phyloP scores from a whole-genome alignment of 2,888 invertebrate species.

The Prionchulus punctatus region DNA sequence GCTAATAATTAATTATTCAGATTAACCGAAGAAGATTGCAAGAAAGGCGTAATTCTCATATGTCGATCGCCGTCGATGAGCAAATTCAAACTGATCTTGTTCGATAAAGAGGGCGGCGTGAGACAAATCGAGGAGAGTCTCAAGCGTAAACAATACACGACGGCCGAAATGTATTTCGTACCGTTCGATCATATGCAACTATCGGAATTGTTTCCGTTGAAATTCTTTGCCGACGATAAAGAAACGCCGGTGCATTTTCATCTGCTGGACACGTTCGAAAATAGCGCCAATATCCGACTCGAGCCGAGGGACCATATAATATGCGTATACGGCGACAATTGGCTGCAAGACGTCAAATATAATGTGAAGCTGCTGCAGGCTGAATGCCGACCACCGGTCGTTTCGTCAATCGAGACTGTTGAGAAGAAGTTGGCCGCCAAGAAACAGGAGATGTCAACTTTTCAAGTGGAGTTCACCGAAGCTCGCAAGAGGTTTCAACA shows the following conservation, averaged over 20 bases:
- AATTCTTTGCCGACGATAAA: slow-evolving; percentile 28
- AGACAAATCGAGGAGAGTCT: slow-evolving; percentile 16
- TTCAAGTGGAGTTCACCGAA: slow-evolving; percentile 27
- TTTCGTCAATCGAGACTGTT: slow-evolving; percentile 8
- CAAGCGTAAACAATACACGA: slow-evolving; percentile 17
- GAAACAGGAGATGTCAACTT: slow-evolving; percentile 25
- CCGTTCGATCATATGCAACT: slow-evolving; percentile 26
- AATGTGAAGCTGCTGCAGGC: slow-evolving; percentile 2
- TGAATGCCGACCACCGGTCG: not conserved
- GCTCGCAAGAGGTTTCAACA: slow-evolving; percentile 18
- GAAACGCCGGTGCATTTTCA: slow-evolving; percentile 20
- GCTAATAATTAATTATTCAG: too few relatives aligned
- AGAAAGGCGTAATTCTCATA: slow-evolving; percentile 26
- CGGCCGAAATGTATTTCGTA: slow-evolving; percentile 32
- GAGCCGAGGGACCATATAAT: slow-evolving; percentile 21
- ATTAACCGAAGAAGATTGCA: slow-evolving; percentile 16
- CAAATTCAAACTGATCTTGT: slow-evolving; percentile 31
- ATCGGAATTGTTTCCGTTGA: slow-evolving; percentile 28
- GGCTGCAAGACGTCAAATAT: slow-evolving; percentile 25
- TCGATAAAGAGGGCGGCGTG: slow-evolving; percentile 31
- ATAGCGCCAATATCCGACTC: slow-evolving; percentile 5
- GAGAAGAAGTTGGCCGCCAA: slow-evolving; percentile 20
- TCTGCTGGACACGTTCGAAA: slow-evolving; percentile 20
- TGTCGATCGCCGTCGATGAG: slow-evolving; percentile 25
- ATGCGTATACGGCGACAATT: slow-evolving; percentile 33